A percentile compares a stretch with the other conserved stretches of the same genome.
Conservation (phyloP, 2,113 vertebrate species). For the Herpetotheres cachinnans region DNA sequence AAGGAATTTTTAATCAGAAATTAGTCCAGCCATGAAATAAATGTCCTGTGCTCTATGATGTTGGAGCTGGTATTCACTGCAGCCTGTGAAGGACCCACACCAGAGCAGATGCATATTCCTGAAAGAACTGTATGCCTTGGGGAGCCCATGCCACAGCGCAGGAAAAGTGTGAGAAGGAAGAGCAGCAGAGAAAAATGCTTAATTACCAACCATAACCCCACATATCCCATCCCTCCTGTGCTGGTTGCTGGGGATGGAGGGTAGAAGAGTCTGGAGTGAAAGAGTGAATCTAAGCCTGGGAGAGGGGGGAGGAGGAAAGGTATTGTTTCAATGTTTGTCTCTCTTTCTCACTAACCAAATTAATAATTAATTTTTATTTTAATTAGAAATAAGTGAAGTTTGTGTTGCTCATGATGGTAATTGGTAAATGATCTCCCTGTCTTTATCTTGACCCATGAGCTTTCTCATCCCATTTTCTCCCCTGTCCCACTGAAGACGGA, state of each 20-base stretch:
- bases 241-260: background rate
- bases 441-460: too few relatives aligned
- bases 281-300: background rate
- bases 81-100: background rate
- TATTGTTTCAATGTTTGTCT: background rate
- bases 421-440: background rate
- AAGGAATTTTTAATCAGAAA: background rate
- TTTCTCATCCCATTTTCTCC: background rate
- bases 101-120: background rate
- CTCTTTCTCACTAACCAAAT: background rate
- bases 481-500: background rate
- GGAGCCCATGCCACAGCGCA: fast-evolving
- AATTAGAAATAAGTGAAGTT: background rate
- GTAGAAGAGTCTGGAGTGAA: background rate
- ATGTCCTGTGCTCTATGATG: fast-evolving
- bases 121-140: background rate
- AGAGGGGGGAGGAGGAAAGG: fast-evolving
- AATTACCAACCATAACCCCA: background rate
- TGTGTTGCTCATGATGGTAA: background rate
- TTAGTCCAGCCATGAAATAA: background rate
- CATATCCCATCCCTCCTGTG: fast-evolving
- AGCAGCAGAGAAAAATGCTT: background rate
- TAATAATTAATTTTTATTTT: background rate
- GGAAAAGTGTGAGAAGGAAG: background rate
- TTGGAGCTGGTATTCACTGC: background rate